phyloP scores from a whole-genome alignment of 2,113 vertebrate species.

The Cephalopterus ornatus region DNA sequence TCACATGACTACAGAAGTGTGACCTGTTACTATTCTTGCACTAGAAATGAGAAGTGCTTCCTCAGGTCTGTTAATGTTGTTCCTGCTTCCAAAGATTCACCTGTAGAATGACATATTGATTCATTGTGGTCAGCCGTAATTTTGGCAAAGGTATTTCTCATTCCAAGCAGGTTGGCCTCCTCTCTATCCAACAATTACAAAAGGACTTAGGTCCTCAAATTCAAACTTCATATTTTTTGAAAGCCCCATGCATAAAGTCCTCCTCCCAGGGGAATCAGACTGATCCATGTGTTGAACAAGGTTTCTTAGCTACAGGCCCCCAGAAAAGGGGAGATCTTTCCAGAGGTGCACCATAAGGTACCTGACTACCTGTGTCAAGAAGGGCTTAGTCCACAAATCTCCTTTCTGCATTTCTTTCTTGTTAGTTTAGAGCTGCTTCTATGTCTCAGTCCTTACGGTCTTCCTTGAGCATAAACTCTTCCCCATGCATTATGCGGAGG shows the following conservation, averaged over 20 bases:
- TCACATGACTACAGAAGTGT: background rate
- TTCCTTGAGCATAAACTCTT: background rate
- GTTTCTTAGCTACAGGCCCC: background rate
- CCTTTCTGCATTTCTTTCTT: background rate
- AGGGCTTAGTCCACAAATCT: background rate
- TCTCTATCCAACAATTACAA: background rate
- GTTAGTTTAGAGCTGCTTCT: background rate
- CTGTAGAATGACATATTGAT: background rate
- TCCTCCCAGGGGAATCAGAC: background rate
- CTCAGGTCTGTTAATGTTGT: background rate
- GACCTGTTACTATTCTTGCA: background rate
- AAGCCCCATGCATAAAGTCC: background rate
- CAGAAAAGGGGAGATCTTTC: background rate
- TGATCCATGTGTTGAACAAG: rapidly evolving
- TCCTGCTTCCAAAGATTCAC: background rate
- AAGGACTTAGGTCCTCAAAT: rapidly evolving
- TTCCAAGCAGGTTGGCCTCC: background rate
- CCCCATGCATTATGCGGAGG: rapidly evolving
- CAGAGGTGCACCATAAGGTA: background rate
- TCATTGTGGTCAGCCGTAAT: background rate
- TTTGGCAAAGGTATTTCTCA: background rate
- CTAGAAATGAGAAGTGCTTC: background rate
- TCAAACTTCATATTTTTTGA: background rate
- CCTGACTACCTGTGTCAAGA: background rate
- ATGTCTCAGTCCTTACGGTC: background rate